Percentiles rank a stretch among this genome's conserved stretches.
These are phyloP conservation scores for Hyles lineata DNA, from an alignment of 2,888 invertebrate species.

Conservation along the genomic window DNA sequence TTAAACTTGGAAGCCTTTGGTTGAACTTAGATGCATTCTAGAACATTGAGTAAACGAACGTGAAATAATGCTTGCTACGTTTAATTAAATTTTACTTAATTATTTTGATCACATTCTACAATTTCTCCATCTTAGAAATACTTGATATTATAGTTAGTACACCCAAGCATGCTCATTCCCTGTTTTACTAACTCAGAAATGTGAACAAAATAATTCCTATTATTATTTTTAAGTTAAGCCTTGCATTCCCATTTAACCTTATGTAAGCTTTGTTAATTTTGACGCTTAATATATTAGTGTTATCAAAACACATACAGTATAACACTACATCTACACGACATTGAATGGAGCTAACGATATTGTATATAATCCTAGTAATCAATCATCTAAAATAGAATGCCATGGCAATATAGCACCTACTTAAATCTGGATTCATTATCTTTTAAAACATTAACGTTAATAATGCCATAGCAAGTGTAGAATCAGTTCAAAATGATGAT, in stretches of 20 bases:
- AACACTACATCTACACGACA: conserved; percentile 23
- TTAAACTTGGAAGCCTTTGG: neutral
- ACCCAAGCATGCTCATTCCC: neutral
- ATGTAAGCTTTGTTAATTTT: conserved; percentile 24
- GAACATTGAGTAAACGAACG: neutral
- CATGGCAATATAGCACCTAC: too few relatives aligned
- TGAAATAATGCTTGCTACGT: conserved; percentile 40
- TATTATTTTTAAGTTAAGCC: conserved; percentile 42
- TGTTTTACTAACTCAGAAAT: conserved; percentile 30
- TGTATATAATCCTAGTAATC: neutral
- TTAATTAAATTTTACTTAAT: conserved; percentile 38
- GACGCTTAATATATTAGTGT: conserved; percentile 17
- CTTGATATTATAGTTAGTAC: conserved; percentile 4
- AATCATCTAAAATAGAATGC: too few relatives aligned
- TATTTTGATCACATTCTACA: conserved; percentile 40
- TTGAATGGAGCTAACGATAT: conserved; percentile 17
- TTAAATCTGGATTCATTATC: too few relatives aligned
- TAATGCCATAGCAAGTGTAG: too few relatives aligned
- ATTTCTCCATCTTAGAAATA: neutral
- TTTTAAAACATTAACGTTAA: too few relatives aligned
- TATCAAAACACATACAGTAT: conserved; percentile 21
- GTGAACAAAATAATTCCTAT: conserved; percentile 41
- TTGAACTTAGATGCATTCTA: neutral
- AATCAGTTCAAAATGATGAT: too few relatives aligned
- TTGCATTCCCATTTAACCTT: conserved; percentile 43